phyloP scores from a whole-genome alignment of 1,140 invertebrate genomes.

The Cydia strobilella region DNA sequence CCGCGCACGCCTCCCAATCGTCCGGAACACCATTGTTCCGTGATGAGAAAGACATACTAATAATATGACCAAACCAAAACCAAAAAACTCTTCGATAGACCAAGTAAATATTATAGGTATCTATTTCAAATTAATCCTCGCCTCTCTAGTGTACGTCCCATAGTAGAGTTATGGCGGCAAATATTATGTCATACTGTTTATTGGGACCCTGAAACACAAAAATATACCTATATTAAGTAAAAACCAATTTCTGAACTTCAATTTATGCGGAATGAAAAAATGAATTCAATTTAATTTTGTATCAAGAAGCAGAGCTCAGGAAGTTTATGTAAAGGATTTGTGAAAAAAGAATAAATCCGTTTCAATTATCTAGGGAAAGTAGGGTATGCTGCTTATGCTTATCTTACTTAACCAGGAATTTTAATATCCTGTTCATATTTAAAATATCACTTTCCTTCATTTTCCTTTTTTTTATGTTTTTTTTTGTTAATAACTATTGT shows the following conservation, averaged over 20 bases:
- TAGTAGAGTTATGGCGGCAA: no score
- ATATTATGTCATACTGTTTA: not conserved
- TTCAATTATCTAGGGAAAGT: not conserved
- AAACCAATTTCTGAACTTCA: no score
- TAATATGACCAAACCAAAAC: no score
- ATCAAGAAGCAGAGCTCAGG: not conserved
- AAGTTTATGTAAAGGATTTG: conserved; percentile 27
- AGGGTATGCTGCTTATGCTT: conserved; percentile 20
- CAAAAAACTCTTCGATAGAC: no score
- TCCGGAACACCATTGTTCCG: no score
- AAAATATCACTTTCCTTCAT: not conserved
- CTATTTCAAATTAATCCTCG: no score
- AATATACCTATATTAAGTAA: no score
- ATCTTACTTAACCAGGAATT: conserved; percentile 22
- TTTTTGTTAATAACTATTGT: not conserved
- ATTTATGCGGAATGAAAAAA: not conserved
- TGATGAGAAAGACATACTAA: no score
- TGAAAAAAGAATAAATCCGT: conserved; percentile 6
- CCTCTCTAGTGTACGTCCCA: no score
- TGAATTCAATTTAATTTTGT: not conserved
- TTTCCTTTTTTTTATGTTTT: not conserved
- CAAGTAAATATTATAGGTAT: no score
- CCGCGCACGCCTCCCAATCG: no score
- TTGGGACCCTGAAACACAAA: no score
- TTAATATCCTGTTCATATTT: conserved; percentile 30